Evolutionary conservation across 1,140 invertebrate species (phyloP), one percentile per base, ranked within the genome.

Genomic region (Drosophila prosaltans): DNA sequence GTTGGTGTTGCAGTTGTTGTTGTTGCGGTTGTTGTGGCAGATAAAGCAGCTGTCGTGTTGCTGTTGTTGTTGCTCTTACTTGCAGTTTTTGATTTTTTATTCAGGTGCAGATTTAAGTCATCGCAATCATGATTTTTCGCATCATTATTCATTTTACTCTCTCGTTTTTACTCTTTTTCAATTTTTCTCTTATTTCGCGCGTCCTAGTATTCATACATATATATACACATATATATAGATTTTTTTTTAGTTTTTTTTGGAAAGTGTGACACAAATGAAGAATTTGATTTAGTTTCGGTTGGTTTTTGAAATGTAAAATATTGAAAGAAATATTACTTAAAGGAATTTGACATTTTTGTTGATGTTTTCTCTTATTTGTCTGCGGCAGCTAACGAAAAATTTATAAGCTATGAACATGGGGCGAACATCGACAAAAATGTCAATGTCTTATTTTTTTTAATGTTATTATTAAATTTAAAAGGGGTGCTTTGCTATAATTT

Each of bases 131-230:
- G 80, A 69, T 72, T 85, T 85, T 90, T 90, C 72, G 80, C 90
- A 91, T 91, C 90, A 91, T 91, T 91, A 91, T 88, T 91, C 90
- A 91, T 91, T 90, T 91, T 91, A 79, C 77, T 80, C 88, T 83
- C 72, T 73, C 69, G 61, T 58, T 54, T 66, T 66, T 66, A 74
- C 72, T 39, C 67, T 61, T 78, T 68, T 65, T 43, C 58, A 8
- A 59, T 57, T 62, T 60, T 24, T 75, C 59, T 76, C 40, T 74
- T 48, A 78, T 74, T 82, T 80, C 71, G 74, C 84, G 83, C 80
- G 80, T 90, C 72, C 80, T 83, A 51, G 45, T 48, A 26, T 51
- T 51, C n/a, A 5, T 51, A 51, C 26, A 51, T 16, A 24, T 51
- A 21, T 9, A 48, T 21, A 36, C 6, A 36, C 6, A 36, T 36